Percentiles rank a stretch among this genome's conserved stretches.
These are phyloP conservation scores for Rafetus swinhoei DNA, from an alignment of 2,113 vertebrate species.

Conservation along the genomic window DNA sequence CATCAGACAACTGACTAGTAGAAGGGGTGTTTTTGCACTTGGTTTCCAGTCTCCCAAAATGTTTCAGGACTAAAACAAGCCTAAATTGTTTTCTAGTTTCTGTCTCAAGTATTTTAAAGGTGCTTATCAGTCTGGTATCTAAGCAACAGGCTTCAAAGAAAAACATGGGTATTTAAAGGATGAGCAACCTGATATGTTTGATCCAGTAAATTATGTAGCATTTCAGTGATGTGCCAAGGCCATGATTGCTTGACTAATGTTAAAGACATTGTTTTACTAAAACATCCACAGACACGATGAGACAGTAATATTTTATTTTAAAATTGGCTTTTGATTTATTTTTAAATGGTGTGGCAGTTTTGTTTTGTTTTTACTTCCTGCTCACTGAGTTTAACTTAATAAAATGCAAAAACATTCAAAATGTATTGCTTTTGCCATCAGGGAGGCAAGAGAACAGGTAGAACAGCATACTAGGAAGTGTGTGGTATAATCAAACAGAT, in stretches of 20 bases:
- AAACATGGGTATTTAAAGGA: conserved; percentile 14
- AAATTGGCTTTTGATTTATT: not conserved
- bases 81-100: not conserved
- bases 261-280: not conserved
- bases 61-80: conserved; percentile 6
- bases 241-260: not conserved
- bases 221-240: not conserved
- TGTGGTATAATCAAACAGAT: not conserved
- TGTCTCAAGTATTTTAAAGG: conserved; percentile 17
- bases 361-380: not conserved
- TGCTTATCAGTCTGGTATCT: conserved; percentile 2
- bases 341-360: not conserved
- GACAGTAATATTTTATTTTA: not conserved
- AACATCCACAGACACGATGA: not conserved
- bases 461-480: not conserved
- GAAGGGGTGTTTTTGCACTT: not conserved
- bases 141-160: conserved; percentile 2
- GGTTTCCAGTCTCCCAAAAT: not conserved
- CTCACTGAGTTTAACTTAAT: not conserved
- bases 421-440: not conserved
- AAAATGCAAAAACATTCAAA: not conserved
- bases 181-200: conserved; percentile 29
- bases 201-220: conserved; percentile 9
- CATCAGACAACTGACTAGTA: not conserved
- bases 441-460: not conserved